Conservation (phyloP, 1,140 invertebrate species). For the Hyles euphorbiae region DNA sequence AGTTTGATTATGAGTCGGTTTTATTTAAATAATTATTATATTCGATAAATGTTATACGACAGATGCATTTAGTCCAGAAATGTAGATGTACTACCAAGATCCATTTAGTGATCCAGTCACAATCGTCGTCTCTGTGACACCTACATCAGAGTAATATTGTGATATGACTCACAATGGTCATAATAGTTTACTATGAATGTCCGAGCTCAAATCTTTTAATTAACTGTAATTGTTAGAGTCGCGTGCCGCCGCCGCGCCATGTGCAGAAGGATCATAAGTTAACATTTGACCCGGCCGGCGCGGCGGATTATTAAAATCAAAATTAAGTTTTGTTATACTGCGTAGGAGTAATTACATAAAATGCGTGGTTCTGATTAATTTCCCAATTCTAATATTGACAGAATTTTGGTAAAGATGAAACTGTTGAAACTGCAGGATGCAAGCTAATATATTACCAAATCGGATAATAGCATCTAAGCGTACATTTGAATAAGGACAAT, state of each 20-base stretch:
- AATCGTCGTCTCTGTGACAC: not conserved
- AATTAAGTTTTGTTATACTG: not conserved
- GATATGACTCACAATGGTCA: conserved; percentile 17
- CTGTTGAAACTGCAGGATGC: no score
- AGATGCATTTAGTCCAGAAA: no score
- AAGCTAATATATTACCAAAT: no score
- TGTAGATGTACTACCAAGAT: no score
- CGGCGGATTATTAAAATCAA: conserved; percentile 31
- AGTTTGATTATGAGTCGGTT: no score
- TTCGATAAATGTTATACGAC: no score
- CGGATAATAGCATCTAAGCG: no score
- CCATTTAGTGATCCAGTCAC: not conserved
- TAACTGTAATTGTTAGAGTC: conserved; percentile 45
- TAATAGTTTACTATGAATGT: conserved; percentile 20
- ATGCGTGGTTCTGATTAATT: no score
- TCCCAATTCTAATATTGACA: no score
- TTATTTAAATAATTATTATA: no score
- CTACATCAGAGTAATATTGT: conserved; percentile 2
- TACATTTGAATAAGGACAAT: conserved; percentile 2
- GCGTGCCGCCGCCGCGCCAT: conserved; percentile 26
- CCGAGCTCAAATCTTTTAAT: conserved; percentile 41
- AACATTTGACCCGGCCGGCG: conserved; percentile 42
- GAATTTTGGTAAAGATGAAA: no score
- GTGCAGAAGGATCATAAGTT: conserved; percentile 30
- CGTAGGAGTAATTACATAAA: no score